A percentile compares a stretch with the other conserved stretches of the same genome.
Evolutionary conservation across 2,113 vertebrate species (phyloP).

Genomic region (Bostrychus sinensis): DNA sequence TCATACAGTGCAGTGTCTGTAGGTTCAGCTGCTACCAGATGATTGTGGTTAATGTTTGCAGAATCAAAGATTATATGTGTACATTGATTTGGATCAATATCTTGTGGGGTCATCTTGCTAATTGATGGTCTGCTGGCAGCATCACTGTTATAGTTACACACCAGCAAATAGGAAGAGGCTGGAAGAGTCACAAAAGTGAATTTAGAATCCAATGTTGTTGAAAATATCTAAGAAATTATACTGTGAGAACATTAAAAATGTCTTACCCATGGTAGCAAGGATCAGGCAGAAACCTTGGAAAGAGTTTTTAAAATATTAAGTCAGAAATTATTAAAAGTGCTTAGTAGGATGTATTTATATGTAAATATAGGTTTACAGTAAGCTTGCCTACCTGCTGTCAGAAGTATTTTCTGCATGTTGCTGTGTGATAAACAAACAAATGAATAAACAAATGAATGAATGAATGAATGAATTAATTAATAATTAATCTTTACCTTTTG

Average conservation of each 20-base stretch:
- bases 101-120: conserved; percentile 66
- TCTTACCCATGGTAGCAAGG: conserved; percentile 28
- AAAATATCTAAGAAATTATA: too few species aligned
- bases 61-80: conserved; percentile 84
- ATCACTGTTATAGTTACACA: conserved; percentile 85
- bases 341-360: too few species aligned
- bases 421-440: too few species aligned
- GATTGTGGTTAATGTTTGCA: conserved; percentile 74
- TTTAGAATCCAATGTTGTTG: not conserved
- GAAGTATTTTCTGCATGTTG: conserved; percentile 26
- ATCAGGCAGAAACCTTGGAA: not conserved
- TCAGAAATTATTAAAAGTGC: not conserved
- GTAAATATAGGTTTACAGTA: not conserved
- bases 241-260: too few species aligned
- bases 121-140: conserved; percentile 74
- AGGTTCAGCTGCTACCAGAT: conserved; percentile 75
- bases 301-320: not conserved
- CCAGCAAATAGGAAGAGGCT: conserved; percentile 77
- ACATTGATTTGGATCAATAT: conserved; percentile 79
- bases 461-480: too few species aligned
- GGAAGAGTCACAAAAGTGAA: not conserved
- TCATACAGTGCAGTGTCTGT: conserved; percentile 74
- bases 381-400: conserved; percentile 24
- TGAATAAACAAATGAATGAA: too few species aligned
- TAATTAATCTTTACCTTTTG: too few species aligned